Evolutionary conservation across 1,140 invertebrate genomes (phyloP), one percentile per base, ranked within the genome.

Genomic region (Galleria mellonella): DNA sequence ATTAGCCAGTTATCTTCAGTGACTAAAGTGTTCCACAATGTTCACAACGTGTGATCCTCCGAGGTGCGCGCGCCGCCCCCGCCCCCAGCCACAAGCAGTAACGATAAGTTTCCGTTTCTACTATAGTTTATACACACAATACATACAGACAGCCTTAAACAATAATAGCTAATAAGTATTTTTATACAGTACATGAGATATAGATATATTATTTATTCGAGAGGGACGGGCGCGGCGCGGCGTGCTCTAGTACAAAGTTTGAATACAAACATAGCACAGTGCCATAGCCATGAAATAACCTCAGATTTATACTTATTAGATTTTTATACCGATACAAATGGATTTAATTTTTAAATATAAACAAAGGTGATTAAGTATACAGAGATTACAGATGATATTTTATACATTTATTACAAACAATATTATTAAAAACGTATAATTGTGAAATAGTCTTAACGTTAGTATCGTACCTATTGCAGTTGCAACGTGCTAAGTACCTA

Each of bases 281-380:
- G 82, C 82, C 82, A 85, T 85, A 83, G 82, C 71, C 75, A 55
- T 66, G 57, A 66, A 62, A 66, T 74, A 78, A 85, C 82, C 78
- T 83, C 76, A 84, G 75, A 84, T 81, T 81, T 84, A 82, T 82
- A 81, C 73, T 74, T 73, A 84, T 71, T 83, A 85, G 78, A 85
- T 83, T 83, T 84, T 85, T 85, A 85, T 85, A 85, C 82, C 78
- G 69, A 85, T 82, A 83, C 76, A 83, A 83, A 83, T 85, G 78
- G 76, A 85, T 85, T 85, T 85, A 83, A 85, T 85, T 85, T 82
- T 85, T 79, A 85, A 84, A 79, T 81, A 83, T 83, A 78, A 79
- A 82, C 77, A 82, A 83, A 83, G 72, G 78, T 82, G 82, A 85
- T 85, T 85, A 83, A 83, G 76, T 83, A 83, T 85, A 85, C 78